These are phyloP conservation scores for Zapornia atra DNA, from an alignment of 2,113 vertebrate genomes.

Conservation along the genomic window DNA sequence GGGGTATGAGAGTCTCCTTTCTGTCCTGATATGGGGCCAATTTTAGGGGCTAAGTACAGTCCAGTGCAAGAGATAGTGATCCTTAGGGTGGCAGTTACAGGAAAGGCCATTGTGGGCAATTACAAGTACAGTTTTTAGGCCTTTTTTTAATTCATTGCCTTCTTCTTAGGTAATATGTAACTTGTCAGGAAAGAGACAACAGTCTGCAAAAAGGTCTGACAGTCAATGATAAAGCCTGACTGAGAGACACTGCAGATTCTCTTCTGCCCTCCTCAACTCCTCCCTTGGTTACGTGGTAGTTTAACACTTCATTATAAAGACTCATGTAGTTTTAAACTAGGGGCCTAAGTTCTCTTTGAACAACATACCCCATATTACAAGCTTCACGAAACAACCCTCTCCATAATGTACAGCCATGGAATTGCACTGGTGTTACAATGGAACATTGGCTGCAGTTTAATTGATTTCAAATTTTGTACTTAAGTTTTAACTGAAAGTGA, in stretches of 20 bases:
- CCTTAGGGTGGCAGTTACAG: not conserved
- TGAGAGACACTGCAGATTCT: not conserved
- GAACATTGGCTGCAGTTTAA: not conserved
- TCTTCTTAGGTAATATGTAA: not conserved
- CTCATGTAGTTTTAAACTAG: not conserved
- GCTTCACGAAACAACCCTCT: not conserved
- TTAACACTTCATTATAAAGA: not conserved
- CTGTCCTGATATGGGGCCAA: not conserved
- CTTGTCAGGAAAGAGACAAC: not conserved
- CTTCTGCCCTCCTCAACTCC: not conserved
- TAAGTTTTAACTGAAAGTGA: not conserved
- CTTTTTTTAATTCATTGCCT: not conserved
- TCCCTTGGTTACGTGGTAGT: not conserved
- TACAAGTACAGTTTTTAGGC: not conserved
- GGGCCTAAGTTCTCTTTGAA: not conserved
- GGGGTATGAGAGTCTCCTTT: not conserved
- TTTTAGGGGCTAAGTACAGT: not conserved
- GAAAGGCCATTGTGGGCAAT: not conserved
- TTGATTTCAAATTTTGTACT: not conserved
- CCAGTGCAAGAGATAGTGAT: not conserved
- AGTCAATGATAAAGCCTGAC: not conserved
- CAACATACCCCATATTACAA: not conserved
- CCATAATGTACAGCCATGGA: rapidly evolving
- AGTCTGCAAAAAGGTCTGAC: not conserved
- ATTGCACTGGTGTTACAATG: not conserved